Percentiles rank a stretch among this genome's conserved stretches.
phyloP scores from a whole-genome alignment of 1,140 invertebrate genomes.

The Carcinoscorpius rotundicauda region DNA sequence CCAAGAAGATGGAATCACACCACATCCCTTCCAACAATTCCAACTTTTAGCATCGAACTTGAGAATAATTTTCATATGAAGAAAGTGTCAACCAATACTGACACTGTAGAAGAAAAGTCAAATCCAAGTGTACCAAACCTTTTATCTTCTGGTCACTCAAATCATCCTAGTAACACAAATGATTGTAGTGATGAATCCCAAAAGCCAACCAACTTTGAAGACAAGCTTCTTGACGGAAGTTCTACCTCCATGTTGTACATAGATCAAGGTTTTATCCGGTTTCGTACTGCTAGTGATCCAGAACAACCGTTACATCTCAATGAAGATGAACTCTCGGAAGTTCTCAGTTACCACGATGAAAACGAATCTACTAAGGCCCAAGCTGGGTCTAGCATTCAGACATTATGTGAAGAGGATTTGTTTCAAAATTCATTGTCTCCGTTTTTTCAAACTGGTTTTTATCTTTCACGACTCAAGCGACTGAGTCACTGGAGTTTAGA shows the following conservation, averaged over 20 bases:
- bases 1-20: too few relatives aligned
- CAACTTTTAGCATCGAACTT: too few relatives aligned
- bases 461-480: slow-evolving; percentile 11
- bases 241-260: slow-evolving; percentile 60
- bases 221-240: slow-evolving; percentile 2
- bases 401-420: slow-evolving; percentile 17
- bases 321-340: slow-evolving; percentile 10
- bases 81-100: too few relatives aligned
- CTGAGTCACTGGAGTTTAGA: slow-evolving; percentile 16
- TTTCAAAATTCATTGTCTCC: slow-evolving; percentile 19
- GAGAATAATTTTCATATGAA: too few relatives aligned
- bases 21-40: too few relatives aligned
- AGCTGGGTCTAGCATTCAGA: slow-evolving; percentile 19
- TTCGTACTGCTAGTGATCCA: slow-evolving; percentile 40
- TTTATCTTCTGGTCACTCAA: too few relatives aligned
- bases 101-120: too few relatives aligned
- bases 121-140: too few relatives aligned
- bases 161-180: too few relatives aligned
- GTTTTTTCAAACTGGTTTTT: slow-evolving; percentile 10
- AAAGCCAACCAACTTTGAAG: too few relatives aligned
- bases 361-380: slow-evolving; percentile 20
- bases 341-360: slow-evolving; percentile 12
- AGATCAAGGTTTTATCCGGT: slow-evolving; percentile 70
- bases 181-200: too few relatives aligned
- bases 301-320: slow-evolving; percentile 24